These are phyloP conservation scores for Brachyopa scutellaris DNA, from an alignment of 2,888 invertebrate genomes.

Conservation along the genomic window DNA sequence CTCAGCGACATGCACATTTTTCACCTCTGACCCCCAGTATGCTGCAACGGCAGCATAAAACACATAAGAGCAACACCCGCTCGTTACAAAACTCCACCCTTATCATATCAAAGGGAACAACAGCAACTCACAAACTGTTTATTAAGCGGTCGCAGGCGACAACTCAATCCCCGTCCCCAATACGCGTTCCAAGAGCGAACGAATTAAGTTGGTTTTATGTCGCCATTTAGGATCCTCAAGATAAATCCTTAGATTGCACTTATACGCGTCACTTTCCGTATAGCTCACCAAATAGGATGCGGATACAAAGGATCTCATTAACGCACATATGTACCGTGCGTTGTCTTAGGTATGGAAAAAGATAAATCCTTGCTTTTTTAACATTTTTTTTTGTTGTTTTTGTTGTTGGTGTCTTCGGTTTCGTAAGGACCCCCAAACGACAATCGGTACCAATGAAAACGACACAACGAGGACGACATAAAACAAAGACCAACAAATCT, in stretches of 20 bases:
- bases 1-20: constrained; percentile 55
- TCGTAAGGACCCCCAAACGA: constrained; percentile 34
- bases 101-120: too few species aligned
- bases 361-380: constrained; percentile 54
- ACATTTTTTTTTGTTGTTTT: background rate
- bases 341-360: constrained; percentile 9
- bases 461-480: constrained; percentile 48
- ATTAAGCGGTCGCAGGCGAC: constrained; percentile 34
- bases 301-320: constrained; percentile 50
- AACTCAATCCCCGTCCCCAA: constrained; percentile 32
- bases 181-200: constrained; percentile 15
- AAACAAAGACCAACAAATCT: constrained; percentile 66
- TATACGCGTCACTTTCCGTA: constrained; percentile 50
- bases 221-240: constrained; percentile 55
- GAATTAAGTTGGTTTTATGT: constrained; percentile 66
- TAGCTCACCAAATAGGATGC: constrained; percentile 21
- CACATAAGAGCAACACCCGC: constrained; percentile 23
- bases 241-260: constrained; percentile 64
- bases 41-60: constrained; percentile 36
- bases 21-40: constrained; percentile 59
- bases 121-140: constrained; percentile 15
- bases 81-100: too few species aligned
- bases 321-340: constrained; percentile 31
- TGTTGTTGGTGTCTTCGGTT: constrained; percentile 4
- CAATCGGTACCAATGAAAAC: constrained; percentile 29